A percentile compares a stretch with the other conserved stretches of the same genome.
phyloP scores from a whole-genome alignment of 2,888 invertebrate genomes.

The Augiades crinisus region DNA sequence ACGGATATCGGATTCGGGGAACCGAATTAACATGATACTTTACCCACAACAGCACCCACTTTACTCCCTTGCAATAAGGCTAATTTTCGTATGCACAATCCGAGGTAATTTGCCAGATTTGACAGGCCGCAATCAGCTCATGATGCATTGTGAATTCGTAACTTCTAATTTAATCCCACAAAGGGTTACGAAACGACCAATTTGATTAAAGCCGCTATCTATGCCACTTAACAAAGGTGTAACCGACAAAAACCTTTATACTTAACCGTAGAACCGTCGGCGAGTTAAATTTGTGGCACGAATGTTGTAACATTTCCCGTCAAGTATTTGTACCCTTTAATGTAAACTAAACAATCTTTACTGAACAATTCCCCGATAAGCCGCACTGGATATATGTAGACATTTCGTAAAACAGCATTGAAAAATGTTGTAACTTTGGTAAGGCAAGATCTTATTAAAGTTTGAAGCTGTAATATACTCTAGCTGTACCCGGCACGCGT shows the following conservation, averaged over 20 bases:
- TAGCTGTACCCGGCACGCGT: too few species aligned
- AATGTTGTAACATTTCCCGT: neutral
- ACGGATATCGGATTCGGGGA: slow-evolving; percentile 21
- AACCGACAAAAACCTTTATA: slow-evolving; percentile 15
- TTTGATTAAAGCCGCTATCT: slow-evolving; percentile 21
- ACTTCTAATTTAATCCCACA: slow-evolving; percentile 34
- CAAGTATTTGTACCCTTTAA: neutral
- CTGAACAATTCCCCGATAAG: too few species aligned
- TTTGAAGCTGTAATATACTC: too few species aligned
- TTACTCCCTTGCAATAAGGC: slow-evolving; percentile 9
- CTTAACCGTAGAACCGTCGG: slow-evolving; percentile 8
- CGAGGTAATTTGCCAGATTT: slow-evolving; percentile 18
- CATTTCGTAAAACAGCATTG: too few species aligned
- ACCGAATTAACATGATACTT: slow-evolving; percentile 15
- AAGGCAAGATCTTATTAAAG: too few species aligned
- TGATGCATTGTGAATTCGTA: slow-evolving; percentile 33
- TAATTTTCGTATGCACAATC: slow-evolving; percentile 1
- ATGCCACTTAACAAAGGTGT: slow-evolving; percentile 24
- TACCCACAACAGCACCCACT: neutral
- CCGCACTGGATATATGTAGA: too few species aligned
- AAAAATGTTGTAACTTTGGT: too few species aligned
- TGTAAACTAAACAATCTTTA: too few species aligned
- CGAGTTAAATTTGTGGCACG: slow-evolving; percentile 2
- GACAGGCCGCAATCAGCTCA: slow-evolving; percentile 32
- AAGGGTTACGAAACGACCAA: slow-evolving; percentile 34